Conservation (phyloP, 2,888 invertebrate species). For the Sepioteuthis lessoniana region DNA sequence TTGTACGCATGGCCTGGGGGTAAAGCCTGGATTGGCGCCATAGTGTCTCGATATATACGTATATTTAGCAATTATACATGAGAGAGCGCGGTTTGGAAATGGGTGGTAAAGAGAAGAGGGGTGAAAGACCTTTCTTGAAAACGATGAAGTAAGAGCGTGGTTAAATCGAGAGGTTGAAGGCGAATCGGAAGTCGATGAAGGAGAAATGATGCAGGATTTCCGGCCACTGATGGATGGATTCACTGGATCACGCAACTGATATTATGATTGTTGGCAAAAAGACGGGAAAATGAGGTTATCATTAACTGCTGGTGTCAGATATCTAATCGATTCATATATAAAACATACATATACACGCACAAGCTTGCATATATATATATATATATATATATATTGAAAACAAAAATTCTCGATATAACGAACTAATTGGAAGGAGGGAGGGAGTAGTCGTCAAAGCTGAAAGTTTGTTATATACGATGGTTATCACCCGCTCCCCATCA, state of each 20-base stretch:
- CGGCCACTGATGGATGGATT: neutral
- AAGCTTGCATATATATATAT: neutral
- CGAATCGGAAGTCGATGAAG: neutral
- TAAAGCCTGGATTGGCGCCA: conserved; percentile 6
- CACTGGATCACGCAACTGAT: conserved; percentile 13
- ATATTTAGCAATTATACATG: neutral
- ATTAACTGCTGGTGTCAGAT: neutral
- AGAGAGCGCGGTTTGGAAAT: neutral
- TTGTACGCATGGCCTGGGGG: neutral
- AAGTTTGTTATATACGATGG: too few species aligned
- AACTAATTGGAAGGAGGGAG: too few species aligned
- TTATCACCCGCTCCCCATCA: too few species aligned
- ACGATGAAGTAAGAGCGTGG: conserved; percentile 8
- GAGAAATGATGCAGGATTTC: conserved; percentile 33
- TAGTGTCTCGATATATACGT: conserved; percentile 10
- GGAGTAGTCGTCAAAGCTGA: too few species aligned
- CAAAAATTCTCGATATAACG: too few species aligned
- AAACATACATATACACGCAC: neutral
- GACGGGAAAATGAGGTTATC: conserved; percentile 21
- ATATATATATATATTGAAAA: neutral
- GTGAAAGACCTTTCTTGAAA: neutral
- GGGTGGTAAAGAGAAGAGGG: neutral
- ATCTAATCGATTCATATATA: neutral
- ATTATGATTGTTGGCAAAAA: conserved; percentile 18
- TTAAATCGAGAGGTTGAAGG: neutral